A percentile compares a stretch with the other conserved stretches of the same genome.
phyloP scores from a whole-genome alignment of 2,888 invertebrate genomes.

The Omphaloscelis lunosa region DNA sequence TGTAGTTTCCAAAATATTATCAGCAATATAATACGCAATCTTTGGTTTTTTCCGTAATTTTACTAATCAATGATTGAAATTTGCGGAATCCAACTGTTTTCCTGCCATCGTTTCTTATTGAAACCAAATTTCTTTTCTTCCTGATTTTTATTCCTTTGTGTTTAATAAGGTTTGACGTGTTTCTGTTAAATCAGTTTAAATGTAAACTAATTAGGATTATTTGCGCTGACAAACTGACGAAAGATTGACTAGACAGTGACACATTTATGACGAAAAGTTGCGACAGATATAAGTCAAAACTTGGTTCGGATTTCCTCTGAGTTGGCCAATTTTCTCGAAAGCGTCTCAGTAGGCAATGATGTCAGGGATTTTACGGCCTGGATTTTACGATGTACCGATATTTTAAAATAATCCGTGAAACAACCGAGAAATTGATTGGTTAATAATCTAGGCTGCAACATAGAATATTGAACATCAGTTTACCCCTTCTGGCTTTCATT shows the following conservation, averaged over 20 bases:
- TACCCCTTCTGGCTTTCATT: not conserved
- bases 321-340: conserved; percentile 73
- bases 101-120: conserved; percentile 9
- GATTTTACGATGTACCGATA: conserved; percentile 64
- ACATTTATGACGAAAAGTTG: conserved; percentile 57
- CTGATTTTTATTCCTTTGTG: not conserved
- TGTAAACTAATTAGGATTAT: conserved; percentile 46
- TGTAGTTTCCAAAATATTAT: conserved; percentile 68
- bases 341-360: conserved; percentile 71
- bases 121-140: not conserved
- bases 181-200: conserved; percentile 2
- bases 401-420: conserved; percentile 56
- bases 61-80: conserved; percentile 35
- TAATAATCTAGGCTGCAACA: conserved; percentile 38
- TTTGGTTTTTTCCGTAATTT: conserved; percentile 26
- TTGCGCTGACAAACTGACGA: conserved; percentile 35
- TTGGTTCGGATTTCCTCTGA: conserved; percentile 62
- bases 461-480: conserved; percentile 29
- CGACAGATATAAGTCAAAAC: conserved; percentile 65
- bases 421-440: conserved; percentile 51
- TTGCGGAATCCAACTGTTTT: conserved; percentile 30
- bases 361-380: conserved; percentile 67
- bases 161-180: not conserved
- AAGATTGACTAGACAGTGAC: conserved; percentile 42
- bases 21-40: conserved; percentile 36